These are phyloP conservation scores for Pipistrellus nathusii DNA, from an alignment of 2,797 vertebrate genomes.

Conservation along the genomic window DNA sequence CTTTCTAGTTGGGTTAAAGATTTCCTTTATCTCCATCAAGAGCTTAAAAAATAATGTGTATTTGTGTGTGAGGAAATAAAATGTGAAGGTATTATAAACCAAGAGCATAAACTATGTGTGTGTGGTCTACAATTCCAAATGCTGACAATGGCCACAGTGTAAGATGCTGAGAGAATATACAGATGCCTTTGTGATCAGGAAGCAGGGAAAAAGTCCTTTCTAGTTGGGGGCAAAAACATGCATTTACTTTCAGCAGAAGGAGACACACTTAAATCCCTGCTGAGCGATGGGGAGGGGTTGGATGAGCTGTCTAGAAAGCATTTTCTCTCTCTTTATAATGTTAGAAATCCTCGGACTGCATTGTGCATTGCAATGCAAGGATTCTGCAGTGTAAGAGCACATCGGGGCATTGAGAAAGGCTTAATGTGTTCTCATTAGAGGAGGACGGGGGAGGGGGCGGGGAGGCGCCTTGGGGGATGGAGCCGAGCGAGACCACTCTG, in stretches of 20 bases:
- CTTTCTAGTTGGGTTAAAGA: constrained; percentile 54
- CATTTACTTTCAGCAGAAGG: constrained; percentile 85
- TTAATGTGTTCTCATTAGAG: constrained; percentile 87
- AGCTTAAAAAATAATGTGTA: constrained; percentile 57
- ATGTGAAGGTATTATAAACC: constrained; percentile 68
- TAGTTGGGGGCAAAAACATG: constrained; percentile 81
- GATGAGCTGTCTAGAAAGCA: constrained; percentile 85
- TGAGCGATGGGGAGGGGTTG: constrained; percentile 81
- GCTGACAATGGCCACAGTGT: constrained; percentile 64
- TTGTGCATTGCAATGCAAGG: constrained; percentile 83
- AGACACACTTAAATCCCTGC: constrained; percentile 85
- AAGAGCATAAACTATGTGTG: constrained; percentile 70
- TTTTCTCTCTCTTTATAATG: constrained; percentile 84
- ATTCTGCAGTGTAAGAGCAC: constrained; percentile 82
- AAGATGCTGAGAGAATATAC: constrained; percentile 75
- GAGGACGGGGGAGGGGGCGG: constrained; percentile 63
- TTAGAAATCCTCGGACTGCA: constrained; percentile 83
- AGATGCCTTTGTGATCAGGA: constrained; percentile 80
- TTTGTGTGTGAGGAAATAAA: constrained; percentile 63
- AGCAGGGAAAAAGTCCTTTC: constrained; percentile 76
- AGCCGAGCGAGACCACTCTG: constrained; percentile 76
- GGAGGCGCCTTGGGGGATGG: constrained; percentile 74
- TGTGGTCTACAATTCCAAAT: constrained; percentile 76
- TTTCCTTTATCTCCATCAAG: constrained; percentile 69
- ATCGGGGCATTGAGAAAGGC: constrained; percentile 84